Conservation (phyloP, 2,797 vertebrate genomes). For the Bucorvus abyssinicus region DNA sequence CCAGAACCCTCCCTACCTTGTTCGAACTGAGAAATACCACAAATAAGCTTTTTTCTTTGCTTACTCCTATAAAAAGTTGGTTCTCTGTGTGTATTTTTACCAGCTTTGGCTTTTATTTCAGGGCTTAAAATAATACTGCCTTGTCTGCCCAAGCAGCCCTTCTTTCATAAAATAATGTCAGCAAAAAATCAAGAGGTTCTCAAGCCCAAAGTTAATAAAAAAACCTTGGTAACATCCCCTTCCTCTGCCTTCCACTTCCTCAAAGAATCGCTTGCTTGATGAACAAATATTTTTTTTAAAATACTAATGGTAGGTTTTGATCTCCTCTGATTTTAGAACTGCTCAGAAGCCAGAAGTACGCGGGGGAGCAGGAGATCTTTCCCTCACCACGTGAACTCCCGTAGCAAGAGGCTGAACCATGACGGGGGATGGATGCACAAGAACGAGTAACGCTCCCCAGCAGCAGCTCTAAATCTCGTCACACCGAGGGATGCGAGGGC, state of each 20-base stretch:
- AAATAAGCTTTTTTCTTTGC: not conserved
- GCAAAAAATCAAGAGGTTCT: not conserved
- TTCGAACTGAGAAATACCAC: not conserved
- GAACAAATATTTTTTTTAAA: not conserved
- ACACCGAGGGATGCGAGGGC: not conserved
- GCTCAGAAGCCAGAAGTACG: not conserved
- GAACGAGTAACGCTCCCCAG: not conserved
- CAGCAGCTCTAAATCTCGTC: not conserved
- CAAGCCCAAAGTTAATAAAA: not conserved
- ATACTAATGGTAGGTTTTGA: not conserved
- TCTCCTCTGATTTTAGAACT: not conserved
- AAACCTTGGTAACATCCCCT: not conserved
- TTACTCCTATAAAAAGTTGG: not conserved
- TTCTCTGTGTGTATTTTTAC: not conserved
- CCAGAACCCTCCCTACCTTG: not conserved
- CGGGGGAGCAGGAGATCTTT: not conserved
- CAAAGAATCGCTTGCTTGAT: not conserved
- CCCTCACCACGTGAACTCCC: not conserved
- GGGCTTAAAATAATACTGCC: not conserved
- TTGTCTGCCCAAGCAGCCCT: not conserved
- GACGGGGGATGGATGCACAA: not conserved
- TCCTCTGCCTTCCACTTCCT: not conserved
- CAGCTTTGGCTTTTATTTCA: not conserved
- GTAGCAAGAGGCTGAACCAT: not conserved
- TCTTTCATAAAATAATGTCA: not conserved